Base-by-base conservation (phyloP, 2,797 vertebrate genomes). In the Pantherophis alleghaniensis region DNA sequence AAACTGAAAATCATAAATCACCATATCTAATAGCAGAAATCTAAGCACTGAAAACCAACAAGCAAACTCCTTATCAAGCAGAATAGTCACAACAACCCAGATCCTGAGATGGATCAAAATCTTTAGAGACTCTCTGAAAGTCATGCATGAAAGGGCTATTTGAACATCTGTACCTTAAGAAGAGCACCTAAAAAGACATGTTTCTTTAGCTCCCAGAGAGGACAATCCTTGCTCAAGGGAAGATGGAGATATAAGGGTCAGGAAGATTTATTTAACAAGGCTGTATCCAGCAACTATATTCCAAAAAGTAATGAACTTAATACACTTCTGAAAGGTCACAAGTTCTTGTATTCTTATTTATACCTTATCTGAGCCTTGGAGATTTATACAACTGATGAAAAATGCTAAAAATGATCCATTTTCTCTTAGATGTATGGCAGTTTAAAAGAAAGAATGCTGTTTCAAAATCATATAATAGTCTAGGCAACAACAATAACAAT, bases 271-370 rank as follows among this genome's bases (percentile, higher is more conserved):
- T 69, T 69, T 69, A 32, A 32, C n/a, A n/a, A 69, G 18, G n/a
- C 13, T 11, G 56, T 57, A 60, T 86, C 91, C 1, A 90, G 37
- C 32, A 92, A 94, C 90, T 37, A 5, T 83, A 93, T 94, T 88
- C 91, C 91, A 56, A 88, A 42, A 74, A 57, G 0, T 20, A 5
- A 0, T 28, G 53, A 1, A 55, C 28, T 86, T 53, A 55, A 87
- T 55, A n/a, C 13, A 87, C 14, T 55, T 47, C 53, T 56, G 9
- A 87, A n/a, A 47, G 86, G 4, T 87, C 5, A 55, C 7, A 4
- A 18, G 14, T 32, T 56, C 53, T 55, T 55, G 53, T 56, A 51
- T 86, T 53, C 10, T 26, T 55, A 18, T 56, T 87, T 28, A 56
- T 55, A 18, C 6, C 14, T 28, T 87, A 28, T 9, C 51, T 16